Base-by-base conservation (phyloP, 2,797 vertebrate genomes). In the Brachyrhaphis roseni region DNA sequence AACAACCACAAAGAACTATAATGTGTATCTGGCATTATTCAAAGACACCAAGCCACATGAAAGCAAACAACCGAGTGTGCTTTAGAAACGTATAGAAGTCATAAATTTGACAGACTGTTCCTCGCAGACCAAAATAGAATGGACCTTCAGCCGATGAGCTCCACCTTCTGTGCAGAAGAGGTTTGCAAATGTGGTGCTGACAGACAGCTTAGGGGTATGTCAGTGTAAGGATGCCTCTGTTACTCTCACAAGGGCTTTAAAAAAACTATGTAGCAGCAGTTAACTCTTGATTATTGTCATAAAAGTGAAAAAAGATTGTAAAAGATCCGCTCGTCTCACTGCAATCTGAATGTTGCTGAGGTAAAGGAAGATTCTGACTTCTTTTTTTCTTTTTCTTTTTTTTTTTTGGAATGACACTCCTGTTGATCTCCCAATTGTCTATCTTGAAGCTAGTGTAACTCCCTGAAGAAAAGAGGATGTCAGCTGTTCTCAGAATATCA, bases 101-200 rank as follows among this genome's bases (percentile, higher is more conserved):
- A 75, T 81, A 59, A 55, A 77, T 87, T 80, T 49, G 43, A 57
- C 43, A 46, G 28, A 62, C 83, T 86, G 78, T 82, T 84, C 16
- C n/a, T 71, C 80, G 20, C 36, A 12, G 82, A 91, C 91, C 7
- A 78, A 92, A 92, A 92, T 92, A 91, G 88, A 91, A 83, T 80
- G 81, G 84, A 91, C 85, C 84, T 90, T 88, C 73, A 83, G 87
- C 82, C 73, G 88, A 82, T 75, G 80, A 90, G 79, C 77, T 77
- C 73, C 73, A 75, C 72, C 79, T 78, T 72, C 72, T 84, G 45
- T 57, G 66, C 76, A 57, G 66, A 72, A 70, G 75, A 78, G 82
- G 51, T 82, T 78, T 62, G 79, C 84, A 85, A 86, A 83, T 36
- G n/a, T 49, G 74, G 89, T 78, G 89, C 83, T 93, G 92, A 92